These are phyloP conservation scores for Hippocampus barbouri DNA, from an alignment of 2,113 vertebrate species.

Conservation along the genomic window DNA sequence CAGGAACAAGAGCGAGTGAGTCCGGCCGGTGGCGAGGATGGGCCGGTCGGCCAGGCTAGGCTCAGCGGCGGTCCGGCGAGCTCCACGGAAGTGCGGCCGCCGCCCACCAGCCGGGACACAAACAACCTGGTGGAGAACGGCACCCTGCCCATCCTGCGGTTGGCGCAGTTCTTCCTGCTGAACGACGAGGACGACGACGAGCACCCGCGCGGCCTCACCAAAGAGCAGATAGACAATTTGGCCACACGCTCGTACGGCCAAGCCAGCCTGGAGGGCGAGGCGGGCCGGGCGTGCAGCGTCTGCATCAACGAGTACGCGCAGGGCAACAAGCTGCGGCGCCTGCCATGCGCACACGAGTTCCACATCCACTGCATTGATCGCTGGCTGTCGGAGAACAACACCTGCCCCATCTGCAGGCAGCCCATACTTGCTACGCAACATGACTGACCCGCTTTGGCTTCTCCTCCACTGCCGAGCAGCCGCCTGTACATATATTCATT, in stretches of 20 bases:
- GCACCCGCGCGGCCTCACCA: conserved; percentile 85
- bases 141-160: conserved; percentile 84
- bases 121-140: conserved; percentile 85
- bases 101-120: conserved; percentile 72
- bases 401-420: conserved; percentile 91
- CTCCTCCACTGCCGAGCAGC: conserved; percentile 36
- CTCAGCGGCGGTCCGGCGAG: conserved; percentile 47
- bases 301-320: conserved; percentile 93
- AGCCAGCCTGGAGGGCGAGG: conserved; percentile 77
- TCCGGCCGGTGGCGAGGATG: conserved; percentile 41
- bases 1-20: conserved; percentile 48
- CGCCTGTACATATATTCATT: conserved; percentile 73
- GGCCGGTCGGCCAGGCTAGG: conserved; percentile 60
- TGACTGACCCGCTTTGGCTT: conserved; percentile 64
- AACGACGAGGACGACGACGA: conserved; percentile 85
- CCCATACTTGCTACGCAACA: conserved; percentile 76
- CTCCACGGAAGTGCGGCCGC: conserved; percentile 51
- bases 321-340: conserved; percentile 89
- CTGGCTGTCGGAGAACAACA: conserved; percentile 96
- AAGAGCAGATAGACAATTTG: conserved; percentile 98
- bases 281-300: conserved; percentile 86
- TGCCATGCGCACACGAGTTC: conserved; percentile 91
- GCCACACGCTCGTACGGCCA: conserved; percentile 88
- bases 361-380: conserved; percentile 96
- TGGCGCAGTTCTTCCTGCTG: conserved; percentile 90